These are phyloP conservation scores for Vultur gryphus DNA, from an alignment of 2,797 vertebrate species.

Conservation along the genomic window DNA sequence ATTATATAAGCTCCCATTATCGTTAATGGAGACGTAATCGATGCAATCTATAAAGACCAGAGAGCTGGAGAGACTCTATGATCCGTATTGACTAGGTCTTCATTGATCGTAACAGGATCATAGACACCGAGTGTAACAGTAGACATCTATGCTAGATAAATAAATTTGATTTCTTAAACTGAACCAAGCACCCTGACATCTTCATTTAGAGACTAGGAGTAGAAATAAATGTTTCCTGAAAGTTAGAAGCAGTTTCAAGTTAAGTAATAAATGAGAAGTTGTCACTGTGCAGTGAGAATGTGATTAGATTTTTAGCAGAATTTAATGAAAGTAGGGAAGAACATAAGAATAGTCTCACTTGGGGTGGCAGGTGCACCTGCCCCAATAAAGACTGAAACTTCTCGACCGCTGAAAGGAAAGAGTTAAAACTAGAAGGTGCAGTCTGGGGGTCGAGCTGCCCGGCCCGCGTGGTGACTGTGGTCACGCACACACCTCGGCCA, in stretches of 20 bases:
- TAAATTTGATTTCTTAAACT: conserved; percentile 10
- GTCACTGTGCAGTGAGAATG: not conserved
- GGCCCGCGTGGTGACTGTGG: too few relatives aligned
- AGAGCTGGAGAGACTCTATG: not conserved
- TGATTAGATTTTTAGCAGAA: conserved; percentile 26
- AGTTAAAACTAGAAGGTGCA: too few relatives aligned
- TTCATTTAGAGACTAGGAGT: not conserved
- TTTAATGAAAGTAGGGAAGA: not conserved
- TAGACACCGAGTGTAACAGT: not conserved
- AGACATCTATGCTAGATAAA: not conserved
- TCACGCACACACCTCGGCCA: too few relatives aligned
- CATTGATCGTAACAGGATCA: conserved; percentile 39
- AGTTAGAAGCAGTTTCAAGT: conserved; percentile 21
- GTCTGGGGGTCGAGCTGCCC: too few relatives aligned
- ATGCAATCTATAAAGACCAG: conserved; percentile 22
- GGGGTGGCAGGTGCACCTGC: too few relatives aligned
- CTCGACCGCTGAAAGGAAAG: too few relatives aligned
- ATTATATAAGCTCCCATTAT: not conserved
- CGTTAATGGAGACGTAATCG: conserved; percentile 20
- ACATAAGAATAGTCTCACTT: not conserved
- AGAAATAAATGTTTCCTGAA: conserved; percentile 29
- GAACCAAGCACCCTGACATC: not conserved
- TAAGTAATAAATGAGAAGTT: conserved; percentile 26
- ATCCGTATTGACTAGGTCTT: not conserved
- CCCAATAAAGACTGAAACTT: too few relatives aligned